Evolutionary conservation across 2,888 invertebrate species (phyloP).

Genomic region (Orchestes rusci): DNA sequence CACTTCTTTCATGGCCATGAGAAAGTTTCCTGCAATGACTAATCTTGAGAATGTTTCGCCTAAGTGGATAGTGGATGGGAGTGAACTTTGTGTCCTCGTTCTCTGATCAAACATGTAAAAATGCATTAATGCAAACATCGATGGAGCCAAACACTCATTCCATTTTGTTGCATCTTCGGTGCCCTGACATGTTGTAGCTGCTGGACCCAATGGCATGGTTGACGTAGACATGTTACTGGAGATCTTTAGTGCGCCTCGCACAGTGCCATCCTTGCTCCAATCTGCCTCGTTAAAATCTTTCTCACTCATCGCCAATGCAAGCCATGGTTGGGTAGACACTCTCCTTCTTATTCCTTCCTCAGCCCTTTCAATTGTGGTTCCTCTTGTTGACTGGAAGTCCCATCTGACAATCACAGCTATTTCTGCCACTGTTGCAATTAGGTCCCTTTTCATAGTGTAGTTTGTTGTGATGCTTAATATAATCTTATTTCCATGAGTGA

Average conservation of each 20-base stretch:
- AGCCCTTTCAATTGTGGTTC: no score
- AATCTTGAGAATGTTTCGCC: slow-evolving; percentile 4
- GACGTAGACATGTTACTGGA: neutral
- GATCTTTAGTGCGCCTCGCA: neutral
- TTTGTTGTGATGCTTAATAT: no score
- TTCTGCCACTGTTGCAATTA: no score
- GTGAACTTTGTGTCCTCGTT: neutral
- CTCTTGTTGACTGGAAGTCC: no score
- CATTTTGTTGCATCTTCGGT: slow-evolving; percentile 35
- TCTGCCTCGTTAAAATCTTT: no score
- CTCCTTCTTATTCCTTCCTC: no score
- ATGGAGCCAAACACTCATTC: slow-evolving; percentile 32
- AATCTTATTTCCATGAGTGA: no score
- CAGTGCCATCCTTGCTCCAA: no score
- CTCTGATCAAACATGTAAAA: slow-evolving; percentile 22
- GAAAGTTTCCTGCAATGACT: slow-evolving; percentile 17
- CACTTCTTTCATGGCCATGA: slow-evolving; percentile 21
- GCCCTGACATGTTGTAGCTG: slow-evolving; percentile 23
- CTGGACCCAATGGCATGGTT: neutral
- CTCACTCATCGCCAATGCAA: no score
- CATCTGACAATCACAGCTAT: no score
- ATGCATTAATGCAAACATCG: slow-evolving; percentile 29
- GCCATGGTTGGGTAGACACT: no score
- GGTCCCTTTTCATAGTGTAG: no score
- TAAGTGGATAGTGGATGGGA: neutral